These are phyloP conservation scores for Melanotaenia boesemani DNA, from an alignment of 2,797 vertebrate species.

Conservation along the genomic window DNA sequence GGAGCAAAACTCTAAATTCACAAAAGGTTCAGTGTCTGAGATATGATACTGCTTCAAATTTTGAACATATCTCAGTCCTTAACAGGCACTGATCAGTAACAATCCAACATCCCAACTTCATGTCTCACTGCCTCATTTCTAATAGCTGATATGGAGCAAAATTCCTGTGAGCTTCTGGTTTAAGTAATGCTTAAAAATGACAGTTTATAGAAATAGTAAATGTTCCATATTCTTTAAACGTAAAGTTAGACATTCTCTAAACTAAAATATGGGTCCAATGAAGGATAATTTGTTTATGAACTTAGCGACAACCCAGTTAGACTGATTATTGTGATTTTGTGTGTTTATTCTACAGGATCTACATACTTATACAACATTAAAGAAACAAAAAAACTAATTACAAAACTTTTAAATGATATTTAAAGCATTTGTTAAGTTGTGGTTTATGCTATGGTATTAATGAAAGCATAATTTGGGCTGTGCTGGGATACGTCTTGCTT, in stretches of 20 bases:
- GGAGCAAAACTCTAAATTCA: slow-evolving; percentile 14
- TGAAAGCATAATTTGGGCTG: neutral
- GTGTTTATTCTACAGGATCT: neutral
- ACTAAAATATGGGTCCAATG: neutral
- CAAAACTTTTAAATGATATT: neutral
- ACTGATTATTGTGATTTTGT: neutral
- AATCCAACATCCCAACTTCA: neutral
- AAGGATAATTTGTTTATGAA: neutral
- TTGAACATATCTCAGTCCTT: neutral
- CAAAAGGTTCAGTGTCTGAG: neutral
- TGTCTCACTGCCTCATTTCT: slow-evolving; percentile 6
- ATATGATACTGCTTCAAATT: neutral
- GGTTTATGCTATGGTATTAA: neutral
- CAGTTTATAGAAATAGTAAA: neutral
- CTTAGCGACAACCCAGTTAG: neutral
- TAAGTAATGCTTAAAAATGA: neutral
- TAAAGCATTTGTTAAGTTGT: neutral
- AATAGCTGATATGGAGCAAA: slow-evolving; percentile 7
- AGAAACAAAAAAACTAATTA: neutral
- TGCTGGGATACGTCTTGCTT: neutral
- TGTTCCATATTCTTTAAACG: neutral
- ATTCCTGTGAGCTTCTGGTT: slow-evolving; percentile 7
- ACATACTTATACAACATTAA: no score
- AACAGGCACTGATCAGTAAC: neutral
- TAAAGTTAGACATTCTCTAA: neutral